Evolutionary conservation across 2,113 vertebrate species (phyloP).

Genomic region (Theropithecus gelada): DNA sequence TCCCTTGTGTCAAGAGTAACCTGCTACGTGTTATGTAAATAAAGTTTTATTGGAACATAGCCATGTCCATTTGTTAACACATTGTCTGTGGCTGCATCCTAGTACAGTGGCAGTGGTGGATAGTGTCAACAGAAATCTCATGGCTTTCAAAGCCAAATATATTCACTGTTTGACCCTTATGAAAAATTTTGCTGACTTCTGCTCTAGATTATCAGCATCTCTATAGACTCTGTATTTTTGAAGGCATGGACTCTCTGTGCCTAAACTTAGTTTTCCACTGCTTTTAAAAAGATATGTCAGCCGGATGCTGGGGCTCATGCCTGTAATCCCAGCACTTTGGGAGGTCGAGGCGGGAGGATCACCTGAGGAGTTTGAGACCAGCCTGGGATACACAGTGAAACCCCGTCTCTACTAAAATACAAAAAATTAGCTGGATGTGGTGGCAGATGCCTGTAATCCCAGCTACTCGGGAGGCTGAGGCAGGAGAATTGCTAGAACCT

Average conservation of each 20-base stretch:
- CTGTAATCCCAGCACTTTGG: too few species aligned
- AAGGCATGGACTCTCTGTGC: not conserved
- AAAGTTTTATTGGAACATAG: not conserved
- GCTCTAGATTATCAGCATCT: not conserved
- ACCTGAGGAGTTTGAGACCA: too few species aligned
- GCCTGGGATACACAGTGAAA: too few species aligned
- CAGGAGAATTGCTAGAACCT: too few species aligned
- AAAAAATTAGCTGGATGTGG: too few species aligned
- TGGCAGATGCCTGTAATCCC: too few species aligned
- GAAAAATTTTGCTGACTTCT: not conserved
- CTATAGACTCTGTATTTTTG: not conserved
- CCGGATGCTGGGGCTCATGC: rapidly evolving
- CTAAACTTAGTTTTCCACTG: not conserved
- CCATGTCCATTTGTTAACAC: not conserved
- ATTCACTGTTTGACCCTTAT: not conserved
- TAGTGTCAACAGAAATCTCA: not conserved
- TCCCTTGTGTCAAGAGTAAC: not conserved
- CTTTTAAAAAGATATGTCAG: not conserved
- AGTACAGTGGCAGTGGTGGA: too few species aligned
- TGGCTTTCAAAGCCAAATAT: not conserved
- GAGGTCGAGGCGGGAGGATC: too few species aligned
- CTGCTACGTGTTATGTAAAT: not conserved
- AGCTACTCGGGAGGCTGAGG: too few species aligned
- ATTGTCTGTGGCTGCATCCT: not conserved
- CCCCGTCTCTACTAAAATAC: too few species aligned